Base-by-base conservation (phyloP, 2,888 invertebrate species). In the Pyralis farinalis region DNA sequence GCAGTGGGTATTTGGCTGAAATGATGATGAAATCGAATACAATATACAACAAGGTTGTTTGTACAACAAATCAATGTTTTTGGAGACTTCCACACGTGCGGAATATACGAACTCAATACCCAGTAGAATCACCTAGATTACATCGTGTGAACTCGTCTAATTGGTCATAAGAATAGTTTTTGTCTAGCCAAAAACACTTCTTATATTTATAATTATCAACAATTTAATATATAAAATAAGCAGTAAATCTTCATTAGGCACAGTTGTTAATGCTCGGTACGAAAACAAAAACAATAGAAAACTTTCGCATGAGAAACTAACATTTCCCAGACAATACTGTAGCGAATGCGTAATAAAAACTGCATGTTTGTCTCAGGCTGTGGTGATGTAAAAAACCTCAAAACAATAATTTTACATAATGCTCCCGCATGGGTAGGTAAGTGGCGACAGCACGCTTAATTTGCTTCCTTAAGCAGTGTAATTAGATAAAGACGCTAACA, bases 271-370 rank as follows among this genome's bases (percentile, higher is more conserved):
- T 43, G 54, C 43, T 35, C 25, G 40, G 34, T 42, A 49, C 47
- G 51, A 62, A 63, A 61, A 57, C 49, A 20, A 39, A 49, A 47
- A 73, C 72, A 73, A 74, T 71, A 42, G 63, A 46, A 55, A 65
- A 80, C 82, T 83, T 85, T 84, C 85, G 79, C 83, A 86, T 81
- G 86, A 71, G 85, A 86, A 85, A 70, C 73, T 56, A 60, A 47
- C 60, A 63, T 71, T 85, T 86, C 84, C 73, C 84, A 85, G 76
- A 72, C 76, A 65, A 67, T 74, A 74, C 67, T 70, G 69, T 59
- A 53, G 69, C 65, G 57, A 65, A 65, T 53, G 59, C 53, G 67
- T 58, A 67, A 72, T 73, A 80, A 84, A 82, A 78, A 73, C 56
- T 43, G 53, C 60, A 52, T 66, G 68, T 71, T 72, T 67, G 67